These are phyloP conservation scores for Oscheius sp. DNA, from an alignment of 2,888 invertebrate genomes.

Conservation along the genomic window DNA sequence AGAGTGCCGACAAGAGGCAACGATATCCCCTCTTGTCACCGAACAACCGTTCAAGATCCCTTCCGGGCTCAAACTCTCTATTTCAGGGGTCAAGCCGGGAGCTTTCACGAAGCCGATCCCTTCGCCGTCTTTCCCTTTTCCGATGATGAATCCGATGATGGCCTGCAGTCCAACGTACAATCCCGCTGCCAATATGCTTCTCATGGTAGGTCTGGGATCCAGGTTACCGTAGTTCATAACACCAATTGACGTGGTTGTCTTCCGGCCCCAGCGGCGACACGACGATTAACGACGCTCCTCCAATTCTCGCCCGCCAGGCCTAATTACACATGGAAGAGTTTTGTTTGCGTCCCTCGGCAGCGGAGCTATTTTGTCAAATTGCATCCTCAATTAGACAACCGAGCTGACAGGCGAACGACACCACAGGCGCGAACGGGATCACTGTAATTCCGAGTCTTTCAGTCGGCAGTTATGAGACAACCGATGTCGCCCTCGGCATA, in stretches of 20 bases:
- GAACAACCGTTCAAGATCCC: constrained; percentile 1
- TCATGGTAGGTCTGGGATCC: background rate
- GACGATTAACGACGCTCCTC: constrained; percentile 27
- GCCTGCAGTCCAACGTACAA: constrained; percentile 18
- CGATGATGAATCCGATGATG: constrained; percentile 8
- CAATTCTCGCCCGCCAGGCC: constrained; percentile 19
- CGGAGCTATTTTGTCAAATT: constrained; percentile 28
- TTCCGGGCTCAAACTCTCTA: background rate
- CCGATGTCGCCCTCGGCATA: constrained; percentile 40
- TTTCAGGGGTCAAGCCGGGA: constrained; percentile 23
- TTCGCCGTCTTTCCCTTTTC: constrained; percentile 41
- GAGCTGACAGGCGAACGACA: constrained; percentile 22
- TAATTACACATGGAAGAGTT: constrained; percentile 28
- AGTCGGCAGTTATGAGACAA: constrained; percentile 24
- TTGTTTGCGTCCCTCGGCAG: constrained; percentile 26
- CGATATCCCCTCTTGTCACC: constrained; percentile 25
- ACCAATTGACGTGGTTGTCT: background rate
- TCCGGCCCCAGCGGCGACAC: constrained; percentile 23
- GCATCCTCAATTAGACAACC: constrained; percentile 27
- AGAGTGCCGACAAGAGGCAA: constrained; percentile 24
- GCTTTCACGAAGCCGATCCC: constrained; percentile 28
- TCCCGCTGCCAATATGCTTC: background rate
- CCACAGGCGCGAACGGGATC: background rate
- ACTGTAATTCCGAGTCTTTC: constrained; percentile 22
- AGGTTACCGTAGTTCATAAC: constrained; percentile 9